These are phyloP conservation scores for Nematopogon swammerdamellus DNA, from an alignment of 2,888 invertebrate species.

Conservation along the genomic window DNA sequence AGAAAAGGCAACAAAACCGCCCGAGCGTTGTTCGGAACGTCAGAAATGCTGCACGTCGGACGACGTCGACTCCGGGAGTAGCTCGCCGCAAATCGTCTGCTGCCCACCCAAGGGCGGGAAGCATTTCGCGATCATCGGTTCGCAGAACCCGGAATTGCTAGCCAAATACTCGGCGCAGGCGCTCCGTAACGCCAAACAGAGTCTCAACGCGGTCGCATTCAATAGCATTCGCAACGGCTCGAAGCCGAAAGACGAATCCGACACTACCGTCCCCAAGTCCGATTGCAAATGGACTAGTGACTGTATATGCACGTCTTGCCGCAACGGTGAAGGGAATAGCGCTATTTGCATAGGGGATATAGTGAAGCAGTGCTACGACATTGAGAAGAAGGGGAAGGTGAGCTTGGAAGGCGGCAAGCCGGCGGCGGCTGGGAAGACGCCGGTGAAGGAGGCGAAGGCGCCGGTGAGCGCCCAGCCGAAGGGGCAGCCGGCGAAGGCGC, in stretches of 20 bases:
- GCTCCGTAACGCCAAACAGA: constrained; percentile 35
- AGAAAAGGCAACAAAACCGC: background rate
- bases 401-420: background rate
- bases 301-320: constrained; percentile 32
- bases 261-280: constrained; percentile 34
- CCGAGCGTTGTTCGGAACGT: background rate
- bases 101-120: constrained; percentile 13
- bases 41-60: background rate
- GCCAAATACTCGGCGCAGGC: constrained; percentile 45
- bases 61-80: background rate
- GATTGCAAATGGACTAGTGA: constrained; percentile 46
- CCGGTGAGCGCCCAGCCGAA: constrained; percentile 20
- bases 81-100: background rate
- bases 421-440: constrained; percentile 10
- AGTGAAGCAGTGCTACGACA: constrained; percentile 28
- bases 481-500: constrained; percentile 13
- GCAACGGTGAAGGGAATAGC: constrained; percentile 19
- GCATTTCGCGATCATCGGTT: constrained; percentile 19
- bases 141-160: constrained; percentile 31
- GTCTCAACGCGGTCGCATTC: constrained; percentile 38
- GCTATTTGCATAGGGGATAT: constrained; percentile 26
- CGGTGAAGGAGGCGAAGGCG: constrained; percentile 19
- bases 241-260: constrained; percentile 35
- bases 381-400: constrained; percentile 11
- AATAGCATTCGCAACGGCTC: constrained; percentile 33